These are phyloP conservation scores for Rhinichthys klamathensis DNA, from an alignment of 2,113 vertebrate species.

Conservation along the genomic window DNA sequence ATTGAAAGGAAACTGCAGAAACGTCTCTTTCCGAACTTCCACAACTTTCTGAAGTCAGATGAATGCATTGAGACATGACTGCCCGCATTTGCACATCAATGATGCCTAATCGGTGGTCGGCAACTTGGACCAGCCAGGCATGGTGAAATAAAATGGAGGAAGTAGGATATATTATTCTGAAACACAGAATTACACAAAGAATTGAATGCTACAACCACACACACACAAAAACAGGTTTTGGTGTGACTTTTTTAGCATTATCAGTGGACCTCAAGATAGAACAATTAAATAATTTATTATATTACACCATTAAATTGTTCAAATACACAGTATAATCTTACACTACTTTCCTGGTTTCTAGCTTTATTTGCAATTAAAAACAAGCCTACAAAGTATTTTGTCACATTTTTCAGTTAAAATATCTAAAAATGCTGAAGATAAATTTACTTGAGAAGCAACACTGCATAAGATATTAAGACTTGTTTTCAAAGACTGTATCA, in stretches of 20 bases:
- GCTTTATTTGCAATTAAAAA: neutral
- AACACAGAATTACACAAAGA: too few relatives aligned
- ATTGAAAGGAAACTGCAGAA: neutral
- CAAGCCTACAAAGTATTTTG: neutral
- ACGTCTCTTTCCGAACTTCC: neutral
- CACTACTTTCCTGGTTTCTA: neutral
- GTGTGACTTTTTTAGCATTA: too few relatives aligned
- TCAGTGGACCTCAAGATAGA: neutral
- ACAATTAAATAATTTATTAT: neutral
- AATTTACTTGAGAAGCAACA: neutral
- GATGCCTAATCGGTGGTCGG: neutral
- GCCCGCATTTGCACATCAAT: conserved; percentile 7
- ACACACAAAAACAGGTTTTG: too few relatives aligned
- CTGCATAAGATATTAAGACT: neutral
- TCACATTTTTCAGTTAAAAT: neutral
- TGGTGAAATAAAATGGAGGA: neutral
- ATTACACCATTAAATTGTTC: neutral
- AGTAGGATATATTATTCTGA: neutral
- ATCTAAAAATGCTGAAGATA: too few relatives aligned
- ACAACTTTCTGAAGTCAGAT: conserved; percentile 1
- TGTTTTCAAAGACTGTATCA: neutral
- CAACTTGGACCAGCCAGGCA: neutral
- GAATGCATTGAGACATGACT: conserved; percentile 1
- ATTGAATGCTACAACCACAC: neutral
- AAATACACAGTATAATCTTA: neutral